phyloP scores from a whole-genome alignment of 2,113 vertebrate species.

The Nothoprocta perdicaria region DNA sequence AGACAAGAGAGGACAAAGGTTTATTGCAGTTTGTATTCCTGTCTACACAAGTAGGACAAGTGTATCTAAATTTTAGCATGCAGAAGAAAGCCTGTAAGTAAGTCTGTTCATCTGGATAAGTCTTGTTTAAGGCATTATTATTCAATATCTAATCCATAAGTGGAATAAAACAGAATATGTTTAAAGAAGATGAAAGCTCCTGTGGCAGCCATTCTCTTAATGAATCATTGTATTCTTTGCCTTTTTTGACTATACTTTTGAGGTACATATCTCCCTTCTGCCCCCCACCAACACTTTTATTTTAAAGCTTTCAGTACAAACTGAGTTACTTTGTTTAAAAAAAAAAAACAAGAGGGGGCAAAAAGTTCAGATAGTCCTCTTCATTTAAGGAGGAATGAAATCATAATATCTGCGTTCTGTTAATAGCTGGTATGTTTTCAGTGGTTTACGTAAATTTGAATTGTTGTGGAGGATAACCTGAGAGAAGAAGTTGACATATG shows the following conservation, averaged over 20 bases:
- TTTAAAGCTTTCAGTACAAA: background rate
- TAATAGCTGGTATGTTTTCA: slow-evolving; percentile 30
- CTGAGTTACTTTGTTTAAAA: background rate
- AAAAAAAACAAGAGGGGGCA: background rate
- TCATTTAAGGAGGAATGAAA: background rate
- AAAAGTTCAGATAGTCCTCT: background rate
- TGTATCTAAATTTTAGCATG: background rate
- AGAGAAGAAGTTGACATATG: background rate
- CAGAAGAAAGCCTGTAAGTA: background rate
- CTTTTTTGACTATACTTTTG: background rate
- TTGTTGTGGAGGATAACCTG: slow-evolving; percentile 7
- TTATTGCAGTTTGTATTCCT: background rate
- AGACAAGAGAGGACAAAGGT: background rate
- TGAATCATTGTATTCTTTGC: background rate
- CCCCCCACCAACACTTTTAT: background rate
- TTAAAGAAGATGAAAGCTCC: background rate
- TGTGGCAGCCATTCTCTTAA: background rate
- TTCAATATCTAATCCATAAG: background rate
- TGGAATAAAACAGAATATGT: background rate
- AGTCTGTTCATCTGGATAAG: background rate
- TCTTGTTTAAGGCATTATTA: background rate
- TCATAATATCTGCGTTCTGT: slow-evolving; percentile 2
- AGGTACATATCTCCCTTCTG: background rate
- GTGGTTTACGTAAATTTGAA: background rate
- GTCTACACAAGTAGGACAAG: background rate